phyloP scores from a whole-genome alignment of 2,113 vertebrate genomes.

The Prunella fulvescens region DNA sequence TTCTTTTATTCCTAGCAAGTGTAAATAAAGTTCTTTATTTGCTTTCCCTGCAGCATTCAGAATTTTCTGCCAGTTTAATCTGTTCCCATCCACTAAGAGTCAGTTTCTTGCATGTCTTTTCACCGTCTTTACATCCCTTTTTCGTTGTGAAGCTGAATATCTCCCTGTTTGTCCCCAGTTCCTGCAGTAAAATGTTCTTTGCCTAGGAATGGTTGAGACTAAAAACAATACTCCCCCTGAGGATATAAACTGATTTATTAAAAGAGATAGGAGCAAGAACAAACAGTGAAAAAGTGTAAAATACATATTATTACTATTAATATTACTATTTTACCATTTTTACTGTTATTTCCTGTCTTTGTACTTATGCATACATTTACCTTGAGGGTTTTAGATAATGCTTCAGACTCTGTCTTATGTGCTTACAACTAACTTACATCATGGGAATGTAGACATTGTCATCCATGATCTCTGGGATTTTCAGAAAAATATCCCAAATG shows the following conservation, averaged over 20 bases:
- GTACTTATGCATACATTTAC: not conserved
- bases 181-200: not conserved
- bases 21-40: constrained; percentile 42
- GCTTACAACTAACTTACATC: not conserved
- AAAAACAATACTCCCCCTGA: not conserved
- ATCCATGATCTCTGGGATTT: not conserved
- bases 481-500: not conserved
- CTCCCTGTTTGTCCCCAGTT: not conserved
- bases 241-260: not conserved
- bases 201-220: not conserved
- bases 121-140: not conserved
- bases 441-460: not conserved
- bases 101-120: not conserved
- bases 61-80: not conserved
- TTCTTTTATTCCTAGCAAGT: not conserved
- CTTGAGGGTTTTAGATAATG: not conserved
- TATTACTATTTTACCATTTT: not conserved
- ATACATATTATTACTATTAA: not conserved
- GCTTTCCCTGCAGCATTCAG: not conserved
- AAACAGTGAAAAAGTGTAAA: not conserved
- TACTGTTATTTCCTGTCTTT: not conserved
- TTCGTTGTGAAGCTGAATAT: not conserved
- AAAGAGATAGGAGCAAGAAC: not conserved
- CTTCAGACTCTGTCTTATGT: not conserved
- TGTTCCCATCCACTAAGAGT: not conserved